A percentile compares a stretch with the other conserved stretches of the same genome.
phyloP scores from a whole-genome alignment of 2,888 invertebrate genomes.

The Eupithecia subfuscata region DNA sequence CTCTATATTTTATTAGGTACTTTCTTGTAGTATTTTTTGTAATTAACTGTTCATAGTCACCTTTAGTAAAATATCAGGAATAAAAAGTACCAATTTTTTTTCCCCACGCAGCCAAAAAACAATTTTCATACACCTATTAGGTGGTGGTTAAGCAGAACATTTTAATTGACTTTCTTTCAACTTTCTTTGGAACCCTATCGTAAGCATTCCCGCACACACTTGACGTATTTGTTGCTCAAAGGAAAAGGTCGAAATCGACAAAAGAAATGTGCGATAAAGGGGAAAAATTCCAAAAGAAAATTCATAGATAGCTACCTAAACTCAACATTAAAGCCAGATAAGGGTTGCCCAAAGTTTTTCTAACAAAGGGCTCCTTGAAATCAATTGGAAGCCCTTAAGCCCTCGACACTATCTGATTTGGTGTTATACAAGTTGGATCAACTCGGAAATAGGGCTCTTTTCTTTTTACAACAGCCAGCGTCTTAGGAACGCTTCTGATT shows the following conservation, averaged over 20 bases:
- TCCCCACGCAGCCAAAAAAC: not conserved
- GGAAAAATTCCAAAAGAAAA: constrained; percentile 7
- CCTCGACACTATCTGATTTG: constrained; percentile 20
- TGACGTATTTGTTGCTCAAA: not conserved
- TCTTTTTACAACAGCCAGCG: not conserved
- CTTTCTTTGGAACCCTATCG: not conserved
- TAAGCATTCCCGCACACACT: not conserved
- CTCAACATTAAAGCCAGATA: constrained; percentile 21
- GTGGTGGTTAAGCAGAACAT: not conserved
- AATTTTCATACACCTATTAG: not conserved
- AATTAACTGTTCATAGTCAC: not conserved
- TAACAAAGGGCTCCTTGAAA: constrained; percentile 24
- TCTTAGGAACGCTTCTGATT: no score
- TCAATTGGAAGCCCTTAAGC: constrained; percentile 24
- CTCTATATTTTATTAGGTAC: not conserved
- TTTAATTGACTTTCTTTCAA: not conserved
- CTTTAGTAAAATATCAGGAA: not conserved
- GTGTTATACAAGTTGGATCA: constrained; percentile 8
- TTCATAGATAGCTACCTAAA: constrained; percentile 10
- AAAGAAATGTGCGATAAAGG: constrained; percentile 12
- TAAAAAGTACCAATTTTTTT: not conserved
- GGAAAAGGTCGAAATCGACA: constrained; percentile 9
- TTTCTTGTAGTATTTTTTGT: not conserved
- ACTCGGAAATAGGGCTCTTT: not conserved
- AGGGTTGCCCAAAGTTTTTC: constrained; percentile 19